Evolutionary conservation across 2,888 invertebrate genomes (phyloP).

Genomic region (Crioceris asparagi): DNA sequence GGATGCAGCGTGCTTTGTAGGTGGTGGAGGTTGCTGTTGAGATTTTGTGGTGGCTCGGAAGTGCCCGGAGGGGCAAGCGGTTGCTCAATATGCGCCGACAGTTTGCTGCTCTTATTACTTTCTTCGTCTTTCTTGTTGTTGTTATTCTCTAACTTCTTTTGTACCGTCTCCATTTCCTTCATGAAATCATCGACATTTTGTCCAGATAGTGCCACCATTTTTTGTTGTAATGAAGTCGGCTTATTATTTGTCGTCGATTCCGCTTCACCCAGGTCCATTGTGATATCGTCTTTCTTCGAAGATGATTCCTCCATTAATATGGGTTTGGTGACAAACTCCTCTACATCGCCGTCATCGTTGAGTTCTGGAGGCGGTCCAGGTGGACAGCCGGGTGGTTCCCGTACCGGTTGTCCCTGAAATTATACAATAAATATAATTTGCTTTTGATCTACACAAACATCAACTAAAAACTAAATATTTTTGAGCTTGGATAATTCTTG

Average conservation of each 20-base stretch:
- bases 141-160: slow-evolving; percentile 52
- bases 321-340: slow-evolving; percentile 29
- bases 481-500: background rate
- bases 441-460: background rate
- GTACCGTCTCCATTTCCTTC: slow-evolving; percentile 85
- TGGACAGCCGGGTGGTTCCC: slow-evolving; percentile 78
- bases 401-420: slow-evolving; percentile 40
- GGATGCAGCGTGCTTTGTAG: too few relatives aligned
- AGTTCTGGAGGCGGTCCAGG: slow-evolving; percentile 74
- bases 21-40: background rate
- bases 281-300: slow-evolving; percentile 20
- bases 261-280: too few relatives aligned
- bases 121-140: slow-evolving; percentile 19
- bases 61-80: slow-evolving; percentile 31
- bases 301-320: slow-evolving; percentile 27
- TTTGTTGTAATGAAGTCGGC: slow-evolving; percentile 71
- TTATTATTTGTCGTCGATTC: slow-evolving; percentile 34
- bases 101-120: slow-evolving; percentile 12
- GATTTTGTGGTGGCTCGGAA: too few relatives aligned
- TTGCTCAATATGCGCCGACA: slow-evolving; percentile 25
- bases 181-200: slow-evolving; percentile 88
- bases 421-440: background rate
- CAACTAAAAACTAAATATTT: background rate
- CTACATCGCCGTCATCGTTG: slow-evolving; percentile 51
- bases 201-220: slow-evolving; percentile 80